Percentiles rank a stretch among this genome's conserved stretches.
Evolutionary conservation across 2,888 invertebrate species (phyloP).

Genomic region (Elysia crispata): DNA sequence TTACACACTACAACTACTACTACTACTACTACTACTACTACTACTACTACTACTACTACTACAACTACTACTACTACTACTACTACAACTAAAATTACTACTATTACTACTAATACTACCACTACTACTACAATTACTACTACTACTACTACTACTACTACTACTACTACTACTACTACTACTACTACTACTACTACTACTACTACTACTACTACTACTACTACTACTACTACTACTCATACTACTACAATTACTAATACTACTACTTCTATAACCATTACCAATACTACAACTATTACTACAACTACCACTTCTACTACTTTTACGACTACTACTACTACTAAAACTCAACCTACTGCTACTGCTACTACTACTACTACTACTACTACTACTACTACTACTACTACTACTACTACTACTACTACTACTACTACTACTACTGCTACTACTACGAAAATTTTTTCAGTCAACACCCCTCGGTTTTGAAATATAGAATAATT

Average conservation of each 20-base stretch:
- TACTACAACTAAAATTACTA: too few relatives aligned
- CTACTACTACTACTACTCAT: too few relatives aligned
- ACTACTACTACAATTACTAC: too few relatives aligned
- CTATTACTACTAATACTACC: too few relatives aligned
- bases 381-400: constrained; percentile 49
- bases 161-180: constrained; percentile 9
- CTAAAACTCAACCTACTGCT: constrained; percentile 38
- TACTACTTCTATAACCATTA: too few relatives aligned
- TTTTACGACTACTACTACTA: neutral
- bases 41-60: constrained; percentile 41
- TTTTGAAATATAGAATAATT: too few relatives aligned
- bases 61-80: constrained; percentile 47
- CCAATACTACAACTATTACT: too few relatives aligned
- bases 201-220: constrained; percentile 9
- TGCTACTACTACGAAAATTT: too few relatives aligned
- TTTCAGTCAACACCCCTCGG: too few relatives aligned
- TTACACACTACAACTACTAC: too few relatives aligned
- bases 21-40: constrained; percentile 9
- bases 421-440: constrained; percentile 34
- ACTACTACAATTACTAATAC: too few relatives aligned
- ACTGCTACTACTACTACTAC: constrained; percentile 49
- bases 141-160: constrained; percentile 46
- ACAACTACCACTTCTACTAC: too few relatives aligned
- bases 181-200: constrained; percentile 9
- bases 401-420: constrained; percentile 45